Evolutionary conservation across 2,113 vertebrate genomes (phyloP).

Genomic region (Seriola dumerili): DNA sequence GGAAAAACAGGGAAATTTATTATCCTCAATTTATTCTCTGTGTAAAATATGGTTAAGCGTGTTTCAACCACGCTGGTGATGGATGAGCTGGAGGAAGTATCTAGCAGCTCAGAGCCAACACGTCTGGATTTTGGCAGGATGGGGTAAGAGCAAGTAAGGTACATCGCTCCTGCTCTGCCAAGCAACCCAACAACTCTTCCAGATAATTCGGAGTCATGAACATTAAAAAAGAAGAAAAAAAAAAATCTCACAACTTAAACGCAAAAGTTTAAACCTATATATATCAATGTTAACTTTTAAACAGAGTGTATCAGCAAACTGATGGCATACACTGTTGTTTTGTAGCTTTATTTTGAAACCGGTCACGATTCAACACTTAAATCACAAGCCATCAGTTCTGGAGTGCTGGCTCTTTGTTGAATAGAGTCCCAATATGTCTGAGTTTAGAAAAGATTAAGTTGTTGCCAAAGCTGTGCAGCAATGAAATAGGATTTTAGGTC

Average conservation of each 20-base stretch:
- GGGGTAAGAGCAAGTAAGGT: conserved; percentile 4
- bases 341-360: conserved; percentile 7
- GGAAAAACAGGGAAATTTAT: conserved; percentile 27
- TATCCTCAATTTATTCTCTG: conserved; percentile 24
- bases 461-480: conserved; percentile 48
- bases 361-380: conserved; percentile 40
- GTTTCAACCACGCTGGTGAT: conserved; percentile 34
- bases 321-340: neutral
- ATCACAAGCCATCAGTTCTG: conserved; percentile 41
- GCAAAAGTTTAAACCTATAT: conserved; percentile 14
- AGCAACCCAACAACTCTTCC: conserved; percentile 34
- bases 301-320: neutral
- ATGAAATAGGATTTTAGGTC: conserved; percentile 54
- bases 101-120: conserved; percentile 28
- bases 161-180: conserved; percentile 35
- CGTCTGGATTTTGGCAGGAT: conserved; percentile 51
- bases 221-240: neutral
- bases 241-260: neutral
- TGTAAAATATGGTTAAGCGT: conserved; percentile 34
- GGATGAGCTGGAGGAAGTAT: conserved; percentile 38
- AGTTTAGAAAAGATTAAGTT: conserved; percentile 59
- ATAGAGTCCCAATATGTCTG: conserved; percentile 37
- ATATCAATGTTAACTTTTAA: conserved; percentile 5
- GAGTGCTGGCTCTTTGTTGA: conserved; percentile 44
- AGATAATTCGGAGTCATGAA: conserved; percentile 11